Base-by-base conservation (phyloP, 2,888 invertebrate genomes). In the Heteromyza rotundicornis region DNA sequence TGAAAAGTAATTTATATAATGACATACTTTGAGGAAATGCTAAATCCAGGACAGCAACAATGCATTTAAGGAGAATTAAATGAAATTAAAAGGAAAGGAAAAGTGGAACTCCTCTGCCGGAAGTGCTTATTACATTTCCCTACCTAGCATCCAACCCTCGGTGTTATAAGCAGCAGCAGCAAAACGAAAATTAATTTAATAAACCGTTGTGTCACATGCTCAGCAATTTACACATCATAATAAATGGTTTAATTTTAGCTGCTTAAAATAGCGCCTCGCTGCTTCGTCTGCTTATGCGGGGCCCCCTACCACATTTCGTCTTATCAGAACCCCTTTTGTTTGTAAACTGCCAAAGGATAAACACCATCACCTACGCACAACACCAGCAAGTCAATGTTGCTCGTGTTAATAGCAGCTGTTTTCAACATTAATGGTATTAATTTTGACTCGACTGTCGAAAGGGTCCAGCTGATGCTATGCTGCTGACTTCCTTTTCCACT, bases 401-500 rank as follows among this genome's bases (percentile, higher is more conserved):
- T 47, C 3, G 47, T 47, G 47, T 51, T 58, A 58, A 64, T 62
- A 64, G 62, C 66, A 66, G 64, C 60, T 66, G 66, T 51, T 66
- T 36, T 58, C 12, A 36, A 59, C 64, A 61, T 60, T 62, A 60
- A 64, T 64, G 58, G 36, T 54, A 66, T 66, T 66, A 66, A 66
- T 64, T 64, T 60, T 53, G 59, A 59, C 53, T 62, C 57, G 60
- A 40, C 52, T 54, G 58, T 62, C 55, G 56, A 60, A 60, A 59
- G 59, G 20, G 62, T 60, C 55, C 62, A 62, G 62, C 61, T 63
- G 60, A 66, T 62, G 65, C 59, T 59, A 20, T 47, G 5, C 47
- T 20, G 19, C 20, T 47, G 20, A 5, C 19, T 5, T 14, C 19
- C 5, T 20, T 19, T 14, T 47, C 20, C 47, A 19, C 12, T 23